phyloP scores from a whole-genome alignment of 37 sponge, comb jelly and placozoan species.

The Ephydatia muelleri region DNA sequence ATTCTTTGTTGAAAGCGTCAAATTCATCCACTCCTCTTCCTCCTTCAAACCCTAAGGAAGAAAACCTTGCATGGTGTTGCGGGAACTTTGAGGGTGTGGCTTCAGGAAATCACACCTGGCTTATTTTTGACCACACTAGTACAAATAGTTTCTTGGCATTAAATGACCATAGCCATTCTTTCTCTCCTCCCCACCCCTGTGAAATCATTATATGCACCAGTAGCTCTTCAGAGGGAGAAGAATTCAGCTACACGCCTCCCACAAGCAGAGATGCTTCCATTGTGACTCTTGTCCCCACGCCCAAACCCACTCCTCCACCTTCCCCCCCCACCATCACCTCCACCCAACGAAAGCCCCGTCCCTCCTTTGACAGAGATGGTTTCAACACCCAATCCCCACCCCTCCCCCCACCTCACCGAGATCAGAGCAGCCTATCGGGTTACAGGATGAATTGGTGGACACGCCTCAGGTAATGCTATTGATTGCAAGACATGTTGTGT shows the following conservation, averaged over 20 bases:
- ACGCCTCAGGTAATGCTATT: constrained; percentile 50
- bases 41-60: too few relatives aligned
- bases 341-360: background rate
- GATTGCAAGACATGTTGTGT: background rate
- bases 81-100: too few relatives aligned
- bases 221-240: background rate
- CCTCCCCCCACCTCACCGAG: constrained; percentile 34
- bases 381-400: constrained; percentile 41
- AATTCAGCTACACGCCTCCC: constrained; percentile 37
- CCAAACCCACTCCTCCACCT: constrained; percentile 24
- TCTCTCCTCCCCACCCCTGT: background rate
- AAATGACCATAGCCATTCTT: background rate
- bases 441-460: background rate
- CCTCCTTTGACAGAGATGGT: background rate
- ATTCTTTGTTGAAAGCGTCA: too few relatives aligned
- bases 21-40: too few relatives aligned
- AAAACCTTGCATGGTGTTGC: too few relatives aligned
- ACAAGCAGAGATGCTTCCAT: constrained; percentile 1
- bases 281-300: constrained; percentile 29
- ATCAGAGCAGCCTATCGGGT: background rate
- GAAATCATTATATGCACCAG: background rate
- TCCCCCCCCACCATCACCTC: constrained; percentile 7
- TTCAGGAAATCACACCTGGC: too few relatives aligned
- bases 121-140: too few relatives aligned
- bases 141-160: too few relatives aligned